A percentile compares a stretch with the other conserved stretches of the same genome.
phyloP scores from a whole-genome alignment of 2,797 vertebrate species.

The Girardinus metallicus region DNA sequence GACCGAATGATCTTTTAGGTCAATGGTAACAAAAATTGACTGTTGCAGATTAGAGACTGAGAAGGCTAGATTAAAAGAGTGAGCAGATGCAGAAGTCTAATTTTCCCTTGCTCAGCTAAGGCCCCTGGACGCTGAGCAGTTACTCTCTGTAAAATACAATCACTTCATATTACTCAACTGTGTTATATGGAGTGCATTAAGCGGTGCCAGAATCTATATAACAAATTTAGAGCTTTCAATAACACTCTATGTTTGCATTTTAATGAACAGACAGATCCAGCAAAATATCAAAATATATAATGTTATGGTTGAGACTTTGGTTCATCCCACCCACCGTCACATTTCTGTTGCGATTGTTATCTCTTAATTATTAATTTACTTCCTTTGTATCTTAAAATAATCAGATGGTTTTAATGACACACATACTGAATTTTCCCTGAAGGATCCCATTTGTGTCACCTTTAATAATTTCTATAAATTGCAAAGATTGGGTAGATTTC shows the following conservation, averaged over 20 bases:
- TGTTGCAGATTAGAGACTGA: not conserved
- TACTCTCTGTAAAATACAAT: conserved; percentile 38
- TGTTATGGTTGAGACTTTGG: not conserved
- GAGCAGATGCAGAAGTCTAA: conserved; percentile 19
- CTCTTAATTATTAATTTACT: conserved; percentile 12
- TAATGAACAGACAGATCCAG: conserved; percentile 14
- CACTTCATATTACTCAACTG: conserved; percentile 31
- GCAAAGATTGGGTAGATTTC: not conserved
- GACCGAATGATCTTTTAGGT: not conserved
- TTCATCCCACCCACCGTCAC: conserved; percentile 15
- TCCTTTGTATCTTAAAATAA: conserved; percentile 10
- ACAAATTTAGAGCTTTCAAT: conserved; percentile 50
- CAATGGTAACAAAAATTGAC: conserved; percentile 12
- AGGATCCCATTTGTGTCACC: not conserved
- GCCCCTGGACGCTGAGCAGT: conserved; percentile 4
- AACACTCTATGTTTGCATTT: conserved; percentile 23
- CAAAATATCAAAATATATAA: conserved; percentile 15
- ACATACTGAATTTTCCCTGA: not conserved
- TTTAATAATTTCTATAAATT: not conserved
- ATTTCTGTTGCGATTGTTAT: not conserved
- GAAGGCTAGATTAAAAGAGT: not conserved
- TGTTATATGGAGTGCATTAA: conserved; percentile 43
- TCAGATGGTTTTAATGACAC: conserved; percentile 1
- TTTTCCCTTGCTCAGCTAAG: conserved; percentile 22
- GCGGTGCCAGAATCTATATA: conserved; percentile 43